Conservation (phyloP, 2,888 invertebrate species). For the Sylvicola fuscatus region DNA sequence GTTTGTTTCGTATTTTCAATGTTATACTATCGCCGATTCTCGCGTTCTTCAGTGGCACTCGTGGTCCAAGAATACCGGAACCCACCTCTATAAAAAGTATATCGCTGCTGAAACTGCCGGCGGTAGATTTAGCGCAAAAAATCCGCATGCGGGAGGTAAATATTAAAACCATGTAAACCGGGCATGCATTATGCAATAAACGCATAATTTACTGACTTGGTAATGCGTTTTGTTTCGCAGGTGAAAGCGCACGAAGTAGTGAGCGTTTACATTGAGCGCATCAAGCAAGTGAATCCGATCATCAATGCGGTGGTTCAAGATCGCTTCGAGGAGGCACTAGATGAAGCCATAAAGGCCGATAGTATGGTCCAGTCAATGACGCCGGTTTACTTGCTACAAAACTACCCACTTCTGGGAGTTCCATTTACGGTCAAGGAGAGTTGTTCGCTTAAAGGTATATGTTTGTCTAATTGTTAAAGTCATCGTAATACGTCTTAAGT, state of each 20-base stretch:
- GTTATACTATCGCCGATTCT: no score
- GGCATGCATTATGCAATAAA: no score
- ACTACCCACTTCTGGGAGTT: constrained; percentile 54
- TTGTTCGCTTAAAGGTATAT: constrained; percentile 46
- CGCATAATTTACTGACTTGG: no score
- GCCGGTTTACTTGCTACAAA: constrained; percentile 21
- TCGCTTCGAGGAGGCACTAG: constrained; percentile 37
- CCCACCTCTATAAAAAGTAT: no score
- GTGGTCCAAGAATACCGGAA: no score
- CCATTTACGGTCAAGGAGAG: constrained; percentile 70
- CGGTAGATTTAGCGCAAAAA: constrained; percentile 32
- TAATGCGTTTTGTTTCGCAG: constrained; percentile 28
- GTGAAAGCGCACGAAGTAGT: constrained; percentile 37
- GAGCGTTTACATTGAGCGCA: constrained; percentile 37
- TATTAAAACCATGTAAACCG: no score
- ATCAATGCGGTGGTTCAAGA: constrained; percentile 50
- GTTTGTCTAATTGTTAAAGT: not conserved
- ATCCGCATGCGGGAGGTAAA: constrained; percentile 36
- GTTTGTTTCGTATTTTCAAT: no score
- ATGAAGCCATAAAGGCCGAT: constrained; percentile 41
- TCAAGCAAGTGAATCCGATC: constrained; percentile 39
- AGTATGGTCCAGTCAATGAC: constrained; percentile 13
- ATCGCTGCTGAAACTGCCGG: constrained; percentile 15
- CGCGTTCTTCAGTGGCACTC: no score
- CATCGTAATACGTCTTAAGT: no score